Base-by-base conservation (phyloP, 2,113 vertebrate genomes). In the Todiramphus chloris region DNA sequence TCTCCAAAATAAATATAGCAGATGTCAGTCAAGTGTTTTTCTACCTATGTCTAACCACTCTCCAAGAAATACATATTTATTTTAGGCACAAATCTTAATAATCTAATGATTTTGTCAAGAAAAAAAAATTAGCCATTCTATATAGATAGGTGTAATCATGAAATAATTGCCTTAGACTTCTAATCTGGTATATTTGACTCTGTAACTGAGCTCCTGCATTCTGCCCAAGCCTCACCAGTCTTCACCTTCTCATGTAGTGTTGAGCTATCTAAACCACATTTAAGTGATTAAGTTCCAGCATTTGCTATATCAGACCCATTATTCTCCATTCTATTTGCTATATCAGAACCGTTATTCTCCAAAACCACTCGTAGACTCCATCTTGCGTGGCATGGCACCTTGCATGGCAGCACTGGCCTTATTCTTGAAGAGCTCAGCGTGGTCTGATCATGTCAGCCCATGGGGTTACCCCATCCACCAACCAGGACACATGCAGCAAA, bases 1-100 rank as follows among this genome's bases (percentile, higher is more conserved):
- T 67, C 35, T 97, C 87, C 86, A 83, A 95, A 90, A 87, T 78
- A 89, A 96, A 74, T 50, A 78, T 28, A 91, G 73, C 68, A 91
- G 35, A 90, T 63, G 41, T 75, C 76, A 95, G 55, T 91, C 39
- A 95, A 76, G 56, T 79, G 33, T n/a, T 92, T 93, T 94, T 69
- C 63, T 89, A 70, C 43, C 62, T n/a, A 14, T 84, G 20, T 83
- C 31, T 28, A 77, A 70, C 10, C 60, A 78, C 41, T 95, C 4
- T 12, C 27, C 89, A 90, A 58, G 16, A 25, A 84, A 33, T 27
- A 25, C 2, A 0, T 77, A 91, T 93, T 78, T 83, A 28, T 81
- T 83, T 94, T 68, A 94, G n/a, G 46, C 15, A 48, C 13, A 68
- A 44, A 64, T 68, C 21, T 27, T 80, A 83, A 55, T 66, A 77